A percentile compares a stretch with the other conserved stretches of the same genome.
phyloP scores from a whole-genome alignment of 1,140 invertebrate species.

The Hycleus phaleratus region DNA sequence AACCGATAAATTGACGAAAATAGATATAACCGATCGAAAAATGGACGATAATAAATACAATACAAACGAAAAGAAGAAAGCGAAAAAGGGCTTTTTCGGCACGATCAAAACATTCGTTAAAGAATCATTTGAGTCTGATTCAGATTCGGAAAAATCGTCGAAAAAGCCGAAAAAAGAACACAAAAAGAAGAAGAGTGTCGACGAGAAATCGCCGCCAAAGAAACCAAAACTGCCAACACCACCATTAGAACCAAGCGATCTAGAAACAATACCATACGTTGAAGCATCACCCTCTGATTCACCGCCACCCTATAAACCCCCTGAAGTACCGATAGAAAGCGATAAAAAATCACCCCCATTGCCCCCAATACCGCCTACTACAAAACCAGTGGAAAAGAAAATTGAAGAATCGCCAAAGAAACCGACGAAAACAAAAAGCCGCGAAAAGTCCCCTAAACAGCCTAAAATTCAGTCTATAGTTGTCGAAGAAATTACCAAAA shows the following conservation, averaged over 20 bases:
- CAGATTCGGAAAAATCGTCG: slow-evolving; percentile 36
- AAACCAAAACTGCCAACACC: slow-evolving; percentile 33
- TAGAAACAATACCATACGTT: slow-evolving; percentile 29
- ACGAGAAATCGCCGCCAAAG: slow-evolving; percentile 15
- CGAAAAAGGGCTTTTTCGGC: slow-evolving; percentile 37
- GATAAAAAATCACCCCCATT: neutral
- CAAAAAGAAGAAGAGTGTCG: slow-evolving; percentile 33
- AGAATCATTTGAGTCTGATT: slow-evolving; percentile 38
- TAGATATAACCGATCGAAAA: slow-evolving; percentile 4
- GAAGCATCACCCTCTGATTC: slow-evolving; percentile 25
- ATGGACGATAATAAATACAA: slow-evolving; percentile 13
- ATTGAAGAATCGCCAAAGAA: neutral
- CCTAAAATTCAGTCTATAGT: slow-evolving; percentile 19
- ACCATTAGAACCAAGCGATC: slow-evolving; percentile 4
- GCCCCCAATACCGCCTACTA: too few relatives aligned
- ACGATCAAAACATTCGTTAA: slow-evolving; percentile 36
- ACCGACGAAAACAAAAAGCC: slow-evolving; percentile 8
- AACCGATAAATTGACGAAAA: slow-evolving; percentile 22
- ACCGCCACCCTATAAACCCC: slow-evolving; percentile 11
- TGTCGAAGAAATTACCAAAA: slow-evolving; percentile 29
- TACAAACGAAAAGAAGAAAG: slow-evolving; percentile 32
- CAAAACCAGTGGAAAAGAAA: neutral
- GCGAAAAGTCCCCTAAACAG: slow-evolving; percentile 9
- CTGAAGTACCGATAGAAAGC: slow-evolving; percentile 1
- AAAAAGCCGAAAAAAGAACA: slow-evolving; percentile 35